Conservation (phyloP, 2,888 invertebrate genomes). For the Silvanus unidentatus region DNA sequence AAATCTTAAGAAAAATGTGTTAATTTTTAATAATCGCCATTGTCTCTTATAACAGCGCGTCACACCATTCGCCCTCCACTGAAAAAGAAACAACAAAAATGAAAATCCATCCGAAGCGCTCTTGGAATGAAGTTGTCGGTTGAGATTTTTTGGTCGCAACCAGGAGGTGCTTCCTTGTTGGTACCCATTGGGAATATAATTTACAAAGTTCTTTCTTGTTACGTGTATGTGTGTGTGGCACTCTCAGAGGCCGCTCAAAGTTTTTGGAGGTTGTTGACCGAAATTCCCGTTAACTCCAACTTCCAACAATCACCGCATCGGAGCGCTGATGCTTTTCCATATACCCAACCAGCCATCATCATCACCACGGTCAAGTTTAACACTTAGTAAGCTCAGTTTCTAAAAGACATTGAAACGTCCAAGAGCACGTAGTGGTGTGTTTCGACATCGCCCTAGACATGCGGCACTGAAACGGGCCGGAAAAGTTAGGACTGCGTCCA, state of each 20-base stretch:
- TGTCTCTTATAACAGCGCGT: no score
- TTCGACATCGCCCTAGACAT: conserved; percentile 23
- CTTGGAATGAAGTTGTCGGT: no score
- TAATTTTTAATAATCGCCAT: no score
- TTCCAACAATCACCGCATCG: conserved; percentile 39
- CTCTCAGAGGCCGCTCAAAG: conserved; percentile 14
- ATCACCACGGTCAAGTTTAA: conserved; percentile 48
- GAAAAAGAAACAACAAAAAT: no score
- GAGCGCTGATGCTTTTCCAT: conserved; percentile 35
- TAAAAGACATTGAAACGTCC: conserved; percentile 38
- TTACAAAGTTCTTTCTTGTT: no score
- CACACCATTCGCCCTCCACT: no score
- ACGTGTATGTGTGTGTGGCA: no score
- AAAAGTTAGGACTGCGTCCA: conserved; percentile 14
- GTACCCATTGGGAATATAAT: no score
- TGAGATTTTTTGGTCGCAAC: no score
- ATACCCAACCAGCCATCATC: conserved; percentile 12
- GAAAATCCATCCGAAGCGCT: no score
- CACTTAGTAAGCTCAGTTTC: conserved; percentile 36
- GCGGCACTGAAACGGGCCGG: conserved; percentile 20
- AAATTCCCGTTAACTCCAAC: conserved; percentile 36
- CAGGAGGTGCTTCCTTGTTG: no score
- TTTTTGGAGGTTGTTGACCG: conserved; percentile 45
- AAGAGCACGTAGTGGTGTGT: conserved; percentile 29
- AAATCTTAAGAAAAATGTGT: no score